Percentiles rank a stretch among this genome's conserved stretches.
These are phyloP conservation scores for Eulithis prunata DNA, from an alignment of 2,888 invertebrate genomes.

Conservation along the genomic window DNA sequence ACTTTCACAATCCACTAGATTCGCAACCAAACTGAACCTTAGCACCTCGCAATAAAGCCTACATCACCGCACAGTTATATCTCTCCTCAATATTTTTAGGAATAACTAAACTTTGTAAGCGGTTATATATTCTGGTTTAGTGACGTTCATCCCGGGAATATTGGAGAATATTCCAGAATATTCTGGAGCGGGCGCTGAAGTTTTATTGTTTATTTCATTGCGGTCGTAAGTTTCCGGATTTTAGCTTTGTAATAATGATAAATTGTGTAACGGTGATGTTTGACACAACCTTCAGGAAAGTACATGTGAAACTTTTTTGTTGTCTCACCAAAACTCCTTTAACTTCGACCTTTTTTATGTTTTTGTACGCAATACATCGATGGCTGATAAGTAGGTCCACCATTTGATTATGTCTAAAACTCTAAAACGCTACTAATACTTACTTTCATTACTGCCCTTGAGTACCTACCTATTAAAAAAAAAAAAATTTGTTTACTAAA, in stretches of 20 bases:
- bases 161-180: conserved; percentile 11
- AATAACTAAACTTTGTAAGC: conserved; percentile 41
- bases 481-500: neutral
- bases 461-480: too few relatives aligned
- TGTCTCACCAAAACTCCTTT: too few relatives aligned
- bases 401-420: too few relatives aligned
- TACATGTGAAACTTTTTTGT: too few relatives aligned
- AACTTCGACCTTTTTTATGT: too few relatives aligned
- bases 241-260: conserved; percentile 3
- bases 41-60: conserved; percentile 25
- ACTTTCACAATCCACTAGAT: conserved; percentile 33
- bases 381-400: too few relatives aligned
- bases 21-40: conserved; percentile 24
- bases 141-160: conserved; percentile 26
- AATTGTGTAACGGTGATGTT: too few relatives aligned
- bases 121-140: conserved; percentile 30
- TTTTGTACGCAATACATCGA: too few relatives aligned
- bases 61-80: conserved; percentile 15
- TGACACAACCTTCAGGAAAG: neutral
- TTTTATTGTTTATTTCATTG: conserved; percentile 26
- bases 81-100: conserved; percentile 39
- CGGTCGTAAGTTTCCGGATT: conserved; percentile 16
- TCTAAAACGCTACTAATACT: too few relatives aligned
- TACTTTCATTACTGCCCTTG: too few relatives aligned
- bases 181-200: conserved; percentile 11